These are phyloP conservation scores for Vespertilio murinus DNA, from an alignment of 2,797 vertebrate genomes.

Conservation along the genomic window DNA sequence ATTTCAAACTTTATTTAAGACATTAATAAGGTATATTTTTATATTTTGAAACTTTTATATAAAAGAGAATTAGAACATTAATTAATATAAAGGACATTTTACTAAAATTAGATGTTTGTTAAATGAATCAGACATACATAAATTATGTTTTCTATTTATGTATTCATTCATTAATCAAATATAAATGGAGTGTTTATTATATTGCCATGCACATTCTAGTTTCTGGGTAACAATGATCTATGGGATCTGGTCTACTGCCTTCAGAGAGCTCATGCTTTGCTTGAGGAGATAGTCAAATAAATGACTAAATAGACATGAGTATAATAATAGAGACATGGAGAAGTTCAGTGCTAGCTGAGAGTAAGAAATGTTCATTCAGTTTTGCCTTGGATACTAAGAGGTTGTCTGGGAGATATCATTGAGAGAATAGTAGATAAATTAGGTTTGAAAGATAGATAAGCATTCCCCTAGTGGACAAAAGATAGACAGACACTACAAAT, in stretches of 20 bases:
- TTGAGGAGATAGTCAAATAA: neutral
- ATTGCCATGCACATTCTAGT: neutral
- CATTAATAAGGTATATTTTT: slow-evolving; percentile 1
- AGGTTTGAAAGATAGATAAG: neutral
- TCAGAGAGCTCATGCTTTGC: neutral
- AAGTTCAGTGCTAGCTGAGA: neutral
- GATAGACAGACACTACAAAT: neutral
- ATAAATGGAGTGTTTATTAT: neutral
- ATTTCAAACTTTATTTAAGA: neutral
- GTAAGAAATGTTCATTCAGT: neutral
- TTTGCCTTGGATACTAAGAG: neutral
- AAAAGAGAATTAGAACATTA: neutral
- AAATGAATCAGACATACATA: neutral
- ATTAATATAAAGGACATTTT: neutral
- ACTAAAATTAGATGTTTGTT: neutral
- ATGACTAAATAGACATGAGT: neutral
- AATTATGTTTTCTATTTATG: neutral
- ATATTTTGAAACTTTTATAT: slow-evolving; percentile 5
- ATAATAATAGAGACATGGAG: neutral
- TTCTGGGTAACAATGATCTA: neutral
- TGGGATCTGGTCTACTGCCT: neutral
- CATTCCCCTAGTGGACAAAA: neutral
- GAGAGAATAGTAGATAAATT: neutral
- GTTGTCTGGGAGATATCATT: neutral
- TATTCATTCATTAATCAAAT: neutral